Evolutionary conservation across 2,113 vertebrate genomes (phyloP), one percentile per base, ranked within the genome.

Genomic region (Phalacrocorax aristotelis): DNA sequence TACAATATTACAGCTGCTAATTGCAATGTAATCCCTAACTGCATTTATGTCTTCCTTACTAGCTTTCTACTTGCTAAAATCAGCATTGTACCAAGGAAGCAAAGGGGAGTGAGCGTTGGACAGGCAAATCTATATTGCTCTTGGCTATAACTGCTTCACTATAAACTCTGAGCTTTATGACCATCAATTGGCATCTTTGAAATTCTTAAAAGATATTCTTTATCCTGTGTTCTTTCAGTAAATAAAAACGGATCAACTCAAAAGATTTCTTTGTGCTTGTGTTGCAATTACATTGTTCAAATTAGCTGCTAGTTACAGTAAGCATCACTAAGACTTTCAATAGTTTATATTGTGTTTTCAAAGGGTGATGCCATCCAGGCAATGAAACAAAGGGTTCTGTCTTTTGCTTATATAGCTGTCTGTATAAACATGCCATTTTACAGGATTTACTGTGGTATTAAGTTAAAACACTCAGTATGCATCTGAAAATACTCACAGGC

Each of bases 401-500:
- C 80, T 84, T 71, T n/a, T 81, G 64, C 85, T 92, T 36, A 74
- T 25, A 30, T 0, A 87, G 58, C 57, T 89, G 61, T 29, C 69
- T 83, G 52, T 40, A 54, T 42, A 85, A 91, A 75, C 71, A 80
- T 64, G 62, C 38, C 66, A 88, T 62, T 81, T 89, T 6, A 85
- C 54, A 38, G 52, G 17, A 74, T 92, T 69, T 80, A 78, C 76
- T 82, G 57, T 57, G 84, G 51, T 62, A 82, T 60, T 80, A 93
- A 65, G 58, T 86, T 51, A 77, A 93, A 81, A 74, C 78, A 91
- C 78, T 74, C 82, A 51, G 79, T 36, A 69, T 32, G 49, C 57
- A 87, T 78, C 74, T 81, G 83, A 87, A 95, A 95, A 95, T 97
- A 98, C 98, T 98, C 97, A 99, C 99, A 96, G 98, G 98, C 98